Evolutionary conservation across 2,888 invertebrate species (phyloP), one percentile per base, ranked within the genome.

Genomic region (Conomelus anceps): DNA sequence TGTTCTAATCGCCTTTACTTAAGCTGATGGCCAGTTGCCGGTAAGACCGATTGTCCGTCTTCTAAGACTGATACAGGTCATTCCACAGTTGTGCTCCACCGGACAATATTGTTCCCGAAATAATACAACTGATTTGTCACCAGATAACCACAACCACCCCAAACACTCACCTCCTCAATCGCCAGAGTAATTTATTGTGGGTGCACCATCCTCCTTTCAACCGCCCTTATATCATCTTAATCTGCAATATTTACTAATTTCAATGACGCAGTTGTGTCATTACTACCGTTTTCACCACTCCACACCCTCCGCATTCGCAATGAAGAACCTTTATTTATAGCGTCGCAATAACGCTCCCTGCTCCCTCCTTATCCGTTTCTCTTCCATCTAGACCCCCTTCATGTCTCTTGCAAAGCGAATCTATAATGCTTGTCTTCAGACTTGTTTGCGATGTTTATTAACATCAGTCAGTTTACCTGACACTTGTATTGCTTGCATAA

Each of bases 191-290:
- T 63, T 63, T n/a, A 63, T n/a, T n/a, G n/a, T n/a, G n/a, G 63
- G 63, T 63, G 63, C 63, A 63, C 26, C 26, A 26, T 26, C 26
- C 11, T 7, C 63, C n/a, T n/a, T n/a, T 63, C 63, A n/a, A n/a
- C 63, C 63, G 88, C 90, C 85, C 88, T 90, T 90, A 90, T 90
- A 90, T 90, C 90, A 90, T 90, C 90, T 90, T 90, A 90, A 90
- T 90, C 90, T 90, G 90, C 90, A 90, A 90, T 90, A 90, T 90
- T 90, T 90, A 90, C 90, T 90, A 90, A 90, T 90, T 90, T 89
- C 90, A 85, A 90, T 90, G 90, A 90, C 90, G 89, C 89, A 87
- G 88, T 89, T 88, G 88, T 89, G 90, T 89, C 90, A 90, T 90
- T 90, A 90, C 85, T 87, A 84, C 23, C 26, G 24, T 85, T 86